Conservation (phyloP, 35 echinoderm and acorn worm genomes). For the Chiridota heheva region DNA sequence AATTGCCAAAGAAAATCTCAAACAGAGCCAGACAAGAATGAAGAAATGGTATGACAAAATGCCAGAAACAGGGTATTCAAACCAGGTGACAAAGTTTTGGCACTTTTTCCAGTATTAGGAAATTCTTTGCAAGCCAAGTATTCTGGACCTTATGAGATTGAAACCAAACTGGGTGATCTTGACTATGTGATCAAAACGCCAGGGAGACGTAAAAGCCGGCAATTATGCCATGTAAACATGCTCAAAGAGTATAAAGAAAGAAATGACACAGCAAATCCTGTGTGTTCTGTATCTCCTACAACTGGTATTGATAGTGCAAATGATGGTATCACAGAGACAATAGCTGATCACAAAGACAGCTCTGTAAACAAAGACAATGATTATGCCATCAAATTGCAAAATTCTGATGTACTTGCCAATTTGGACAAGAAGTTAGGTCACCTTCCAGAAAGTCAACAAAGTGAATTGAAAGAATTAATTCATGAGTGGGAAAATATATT, state of each 20-base stretch:
- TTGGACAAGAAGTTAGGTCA: constrained; percentile 42
- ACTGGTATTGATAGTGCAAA: background rate
- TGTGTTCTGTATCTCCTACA: background rate
- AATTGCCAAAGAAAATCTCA: constrained; percentile 53
- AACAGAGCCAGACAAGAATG: constrained; percentile 54
- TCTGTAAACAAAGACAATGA: background rate
- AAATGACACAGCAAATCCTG: background rate
- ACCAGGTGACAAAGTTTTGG: constrained; percentile 58
- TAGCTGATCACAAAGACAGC: background rate
- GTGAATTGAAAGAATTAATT: constrained; percentile 29
- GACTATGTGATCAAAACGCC: constrained; percentile 65
- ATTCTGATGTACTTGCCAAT: constrained; percentile 48
- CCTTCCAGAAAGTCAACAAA: constrained; percentile 23
- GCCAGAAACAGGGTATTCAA: constrained; percentile 25
- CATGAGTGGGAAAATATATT: constrained; percentile 31
- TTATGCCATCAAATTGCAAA: constrained; percentile 27
- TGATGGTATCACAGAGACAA: background rate
- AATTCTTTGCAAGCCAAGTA: constrained; percentile 48
- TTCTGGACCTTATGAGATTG: constrained; percentile 52
- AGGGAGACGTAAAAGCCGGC: constrained; percentile 32
- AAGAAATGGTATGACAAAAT: constrained; percentile 65
- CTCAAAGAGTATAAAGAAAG: constrained; percentile 51
- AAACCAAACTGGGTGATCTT: constrained; percentile 42
- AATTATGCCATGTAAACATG: constrained; percentile 74
- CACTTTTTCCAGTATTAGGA: constrained; percentile 45